phyloP scores from a whole-genome alignment of 2,888 invertebrate species.

The Lottia scabra region DNA sequence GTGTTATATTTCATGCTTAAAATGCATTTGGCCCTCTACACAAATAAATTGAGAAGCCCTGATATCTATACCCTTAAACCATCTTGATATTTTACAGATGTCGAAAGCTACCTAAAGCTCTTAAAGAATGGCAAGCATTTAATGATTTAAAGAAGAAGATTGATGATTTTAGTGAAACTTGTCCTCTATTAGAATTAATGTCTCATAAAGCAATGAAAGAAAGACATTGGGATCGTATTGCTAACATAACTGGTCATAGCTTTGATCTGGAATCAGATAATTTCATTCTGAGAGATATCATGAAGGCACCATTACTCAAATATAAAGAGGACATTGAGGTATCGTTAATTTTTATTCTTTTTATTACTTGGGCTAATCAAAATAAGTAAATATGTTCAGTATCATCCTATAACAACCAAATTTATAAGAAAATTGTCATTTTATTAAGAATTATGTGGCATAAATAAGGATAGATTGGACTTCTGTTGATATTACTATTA shows the following conservation, averaged over 20 bases:
- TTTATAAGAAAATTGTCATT: too few relatives aligned
- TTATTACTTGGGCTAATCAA: too few relatives aligned
- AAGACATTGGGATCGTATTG: conserved; percentile 81
- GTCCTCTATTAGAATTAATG: conserved; percentile 88
- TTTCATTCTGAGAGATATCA: conserved; percentile 83
- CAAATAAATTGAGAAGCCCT: too few relatives aligned
- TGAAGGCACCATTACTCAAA: conserved; percentile 86
- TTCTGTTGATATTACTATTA: too few relatives aligned
- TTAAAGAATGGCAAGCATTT: conserved; percentile 91
- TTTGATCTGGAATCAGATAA: conserved; percentile 85
- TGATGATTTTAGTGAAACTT: conserved; percentile 90
- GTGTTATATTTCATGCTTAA: too few relatives aligned
- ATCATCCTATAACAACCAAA: too few relatives aligned
- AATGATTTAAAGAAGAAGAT: conserved; percentile 88
- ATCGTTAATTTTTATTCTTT: not conserved
- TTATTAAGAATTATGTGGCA: too few relatives aligned
- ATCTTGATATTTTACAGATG: conserved; percentile 72
- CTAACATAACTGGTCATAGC: conserved; percentile 74
- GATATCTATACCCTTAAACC: too few relatives aligned
- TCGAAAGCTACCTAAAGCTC: conserved; percentile 83
- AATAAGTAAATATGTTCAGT: too few relatives aligned
- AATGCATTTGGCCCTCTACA: too few relatives aligned
- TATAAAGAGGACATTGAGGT: conserved; percentile 90
- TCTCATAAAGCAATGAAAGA: conserved; percentile 87
- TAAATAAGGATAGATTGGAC: too few relatives aligned